phyloP scores from a whole-genome alignment of 2,113 vertebrate species.

The Camelus bactrianus region DNA sequence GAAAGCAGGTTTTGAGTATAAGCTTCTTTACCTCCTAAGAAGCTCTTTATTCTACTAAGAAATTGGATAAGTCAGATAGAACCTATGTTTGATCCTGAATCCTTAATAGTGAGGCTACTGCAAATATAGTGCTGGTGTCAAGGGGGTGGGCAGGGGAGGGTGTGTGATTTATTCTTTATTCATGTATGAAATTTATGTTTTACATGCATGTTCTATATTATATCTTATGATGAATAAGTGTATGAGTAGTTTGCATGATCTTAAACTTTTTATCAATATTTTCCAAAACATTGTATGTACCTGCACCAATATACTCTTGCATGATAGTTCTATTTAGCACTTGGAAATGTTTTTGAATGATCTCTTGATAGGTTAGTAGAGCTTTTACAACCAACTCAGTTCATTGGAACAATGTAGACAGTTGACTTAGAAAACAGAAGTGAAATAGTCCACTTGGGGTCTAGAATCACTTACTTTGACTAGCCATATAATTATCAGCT shows the following conservation, averaged over 20 bases:
- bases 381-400: neutral
- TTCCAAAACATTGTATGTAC: neutral
- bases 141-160: neutral
- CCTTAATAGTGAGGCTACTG: neutral
- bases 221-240: neutral
- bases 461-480: slow-evolving; percentile 34
- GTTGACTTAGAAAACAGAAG: neutral
- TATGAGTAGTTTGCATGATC: neutral
- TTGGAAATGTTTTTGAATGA: neutral
- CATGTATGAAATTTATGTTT: neutral
- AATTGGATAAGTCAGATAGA: neutral
- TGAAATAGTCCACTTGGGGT: slow-evolving; percentile 44
- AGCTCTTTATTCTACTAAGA: slow-evolving; percentile 35
- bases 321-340: neutral
- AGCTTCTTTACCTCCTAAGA: slow-evolving; percentile 19
- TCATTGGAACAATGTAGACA: neutral
- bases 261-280: neutral
- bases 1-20: slow-evolving; percentile 32
- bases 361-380: neutral
- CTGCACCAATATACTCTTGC: neutral
- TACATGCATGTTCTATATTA: neutral
- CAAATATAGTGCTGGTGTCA: neutral
- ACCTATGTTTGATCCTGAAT: slow-evolving; percentile 35
- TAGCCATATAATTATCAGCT: neutral
- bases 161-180: neutral